Evolutionary conservation across 2,888 invertebrate species (phyloP), one percentile per base, ranked within the genome.

Genomic region (Sepioteuthis lessoniana): DNA sequence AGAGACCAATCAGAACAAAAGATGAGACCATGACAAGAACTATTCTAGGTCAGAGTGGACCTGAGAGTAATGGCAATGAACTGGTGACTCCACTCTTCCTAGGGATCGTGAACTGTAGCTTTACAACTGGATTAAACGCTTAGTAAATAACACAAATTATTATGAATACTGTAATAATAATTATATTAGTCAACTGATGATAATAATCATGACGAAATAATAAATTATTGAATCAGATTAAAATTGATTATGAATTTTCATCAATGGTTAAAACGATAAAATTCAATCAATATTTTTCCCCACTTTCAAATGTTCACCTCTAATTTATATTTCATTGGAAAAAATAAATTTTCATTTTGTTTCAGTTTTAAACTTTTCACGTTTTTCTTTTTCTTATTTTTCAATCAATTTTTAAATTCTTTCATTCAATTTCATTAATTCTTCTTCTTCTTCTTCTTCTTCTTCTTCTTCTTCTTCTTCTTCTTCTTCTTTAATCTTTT

Each of bases 211-310:
- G n/a, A 16, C n/a, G 76, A 19, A 35, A 76, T 13, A n/a, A 76
- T 76, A 76, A 76, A 35, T 76, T 76, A 76, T 76, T 35, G 76
- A 76, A 76, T n/a, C 76, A n/a, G 76, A 76, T 76, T n/a, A 76
- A 76, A 76, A 76, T 76, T 35, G 76, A 76, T 76, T 76, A 35
- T 76, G 76, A 76, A 76, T 76, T 76, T 76, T 76, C 35, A 76
- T 35, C n/a, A 76, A 76, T 76, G 76, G 19, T 16, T n/a, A 35
- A 76, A 76, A n/a, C 76, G n/a, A 76, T 76, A 76, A 76, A 76
- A 76, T 76, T 19, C 16, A 76, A 76, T 76, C 76, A n/a, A 76
- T 76, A 76, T 76, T n/a, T n/a, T n/a, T n/a, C 76, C 76, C 16
- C n/a, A n/a, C 19, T n/a, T 35, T 4, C 60, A 60, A 76, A 76